Percentiles rank a stretch among this genome's conserved stretches.
Conservation (phyloP, 2,113 vertebrate genomes). For the Chamaetylas fuelleborni region DNA sequence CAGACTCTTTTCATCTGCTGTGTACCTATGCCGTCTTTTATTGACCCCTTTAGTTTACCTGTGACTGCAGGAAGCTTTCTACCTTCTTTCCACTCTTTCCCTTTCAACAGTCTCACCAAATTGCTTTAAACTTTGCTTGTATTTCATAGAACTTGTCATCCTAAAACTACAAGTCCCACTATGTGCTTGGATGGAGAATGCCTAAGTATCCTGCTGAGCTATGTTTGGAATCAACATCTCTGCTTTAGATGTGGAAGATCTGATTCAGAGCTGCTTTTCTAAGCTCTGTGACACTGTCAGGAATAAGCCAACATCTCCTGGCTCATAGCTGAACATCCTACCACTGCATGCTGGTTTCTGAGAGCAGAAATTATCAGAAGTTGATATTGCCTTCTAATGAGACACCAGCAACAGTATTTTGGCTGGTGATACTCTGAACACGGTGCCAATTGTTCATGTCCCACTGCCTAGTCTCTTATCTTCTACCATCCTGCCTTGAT, state of each 20-base stretch:
- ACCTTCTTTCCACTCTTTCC: background rate
- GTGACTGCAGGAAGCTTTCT: background rate
- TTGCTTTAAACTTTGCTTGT: background rate
- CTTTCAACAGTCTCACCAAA: background rate
- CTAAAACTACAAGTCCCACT: background rate
- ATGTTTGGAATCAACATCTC: background rate
- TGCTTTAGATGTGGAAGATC: background rate
- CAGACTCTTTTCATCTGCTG: background rate
- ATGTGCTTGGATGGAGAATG: background rate
- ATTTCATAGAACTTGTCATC: background rate
- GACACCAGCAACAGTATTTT: background rate
- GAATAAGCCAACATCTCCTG: background rate
- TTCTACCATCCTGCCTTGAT: background rate
- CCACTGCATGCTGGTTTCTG: background rate
- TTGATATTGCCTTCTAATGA: background rate
- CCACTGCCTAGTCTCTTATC: background rate
- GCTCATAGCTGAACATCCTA: accelerated
- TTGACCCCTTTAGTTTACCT: background rate
- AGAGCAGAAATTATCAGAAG: background rate
- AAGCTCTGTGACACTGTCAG: background rate
- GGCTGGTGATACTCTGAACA: background rate
- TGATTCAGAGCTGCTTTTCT: background rate
- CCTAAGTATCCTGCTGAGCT: background rate
- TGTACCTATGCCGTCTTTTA: background rate
- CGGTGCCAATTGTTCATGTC: background rate